Conservation (phyloP, 2,797 vertebrate genomes). For the Hylomyscus alleni region DNA sequence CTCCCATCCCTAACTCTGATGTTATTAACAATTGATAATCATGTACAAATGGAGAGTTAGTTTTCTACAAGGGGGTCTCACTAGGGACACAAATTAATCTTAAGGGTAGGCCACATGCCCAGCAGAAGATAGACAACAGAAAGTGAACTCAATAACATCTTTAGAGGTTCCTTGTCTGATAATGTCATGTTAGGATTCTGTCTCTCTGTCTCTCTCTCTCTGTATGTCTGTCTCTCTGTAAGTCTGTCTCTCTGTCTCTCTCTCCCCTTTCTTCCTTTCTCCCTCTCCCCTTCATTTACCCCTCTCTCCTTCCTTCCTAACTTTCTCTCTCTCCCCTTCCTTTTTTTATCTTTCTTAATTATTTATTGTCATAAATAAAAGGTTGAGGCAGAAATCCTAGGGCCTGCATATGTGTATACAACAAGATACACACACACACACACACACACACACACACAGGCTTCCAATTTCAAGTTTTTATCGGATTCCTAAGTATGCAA, state of each 20-base stretch:
- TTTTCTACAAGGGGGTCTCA: not conserved
- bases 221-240: not conserved
- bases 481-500: not conserved
- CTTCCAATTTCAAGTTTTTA: not conserved
- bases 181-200: not conserved
- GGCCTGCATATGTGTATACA: not conserved
- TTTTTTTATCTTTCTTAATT: not conserved
- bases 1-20: not conserved
- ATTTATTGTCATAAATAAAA: not conserved
- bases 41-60: not conserved
- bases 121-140: not conserved
- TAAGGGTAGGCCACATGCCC: not conserved
- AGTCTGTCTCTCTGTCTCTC: not conserved
- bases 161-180: not conserved
- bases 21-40: not conserved
- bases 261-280: not conserved
- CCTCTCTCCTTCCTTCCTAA: too few relatives aligned
- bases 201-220: not conserved
- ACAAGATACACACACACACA: too few relatives aligned
- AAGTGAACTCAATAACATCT: not conserved
- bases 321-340: too few relatives aligned
- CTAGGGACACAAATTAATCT: not conserved
- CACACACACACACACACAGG: too few relatives aligned
- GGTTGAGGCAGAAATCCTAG: not conserved
- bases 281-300: fast-evolving